Percentiles rank a stretch among this genome's conserved stretches.
phyloP scores from a whole-genome alignment of 2,888 invertebrate species.

The Eucera pruinosa region DNA sequence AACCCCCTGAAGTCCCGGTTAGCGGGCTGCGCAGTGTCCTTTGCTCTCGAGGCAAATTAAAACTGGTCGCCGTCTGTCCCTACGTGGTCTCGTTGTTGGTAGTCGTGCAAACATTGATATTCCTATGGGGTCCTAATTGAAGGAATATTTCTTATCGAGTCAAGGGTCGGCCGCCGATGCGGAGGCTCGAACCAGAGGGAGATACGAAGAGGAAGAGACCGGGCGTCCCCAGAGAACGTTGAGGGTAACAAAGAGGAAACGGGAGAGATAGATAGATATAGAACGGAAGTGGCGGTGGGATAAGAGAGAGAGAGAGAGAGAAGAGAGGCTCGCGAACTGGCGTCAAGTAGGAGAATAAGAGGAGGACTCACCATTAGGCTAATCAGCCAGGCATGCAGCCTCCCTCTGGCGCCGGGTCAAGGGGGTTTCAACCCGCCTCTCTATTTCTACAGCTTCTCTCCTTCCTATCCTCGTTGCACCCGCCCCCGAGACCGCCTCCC shows the following conservation, averaged over 20 bases:
- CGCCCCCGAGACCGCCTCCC: slow-evolving; percentile 55
- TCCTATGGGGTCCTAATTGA: slow-evolving; percentile 76
- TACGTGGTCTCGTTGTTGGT: slow-evolving; percentile 36
- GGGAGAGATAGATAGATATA: slow-evolving; percentile 28
- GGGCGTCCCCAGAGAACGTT: slow-evolving; percentile 47
- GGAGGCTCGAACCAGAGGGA: slow-evolving; percentile 49
- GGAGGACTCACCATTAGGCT: slow-evolving; percentile 83
- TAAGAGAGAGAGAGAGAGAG: slow-evolving; percentile 62
- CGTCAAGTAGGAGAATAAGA: slow-evolving; percentile 81
- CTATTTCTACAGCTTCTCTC: slow-evolving; percentile 71
- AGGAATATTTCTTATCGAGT: slow-evolving; percentile 79
- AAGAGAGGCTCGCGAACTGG: slow-evolving; percentile 79
- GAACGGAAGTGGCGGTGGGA: slow-evolving; percentile 43
- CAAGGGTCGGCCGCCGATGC: slow-evolving; percentile 69
- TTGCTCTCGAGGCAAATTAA: slow-evolving; percentile 44
- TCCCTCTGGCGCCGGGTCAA: slow-evolving; percentile 78
- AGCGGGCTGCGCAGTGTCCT: slow-evolving; percentile 20
- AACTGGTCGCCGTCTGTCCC: slow-evolving; percentile 17
- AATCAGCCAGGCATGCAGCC: slow-evolving; percentile 81
- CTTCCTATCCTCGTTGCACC: slow-evolving; percentile 57
- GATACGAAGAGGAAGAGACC: slow-evolving; percentile 53
- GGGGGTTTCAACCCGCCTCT: slow-evolving; percentile 77
- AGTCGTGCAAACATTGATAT: slow-evolving; percentile 72
- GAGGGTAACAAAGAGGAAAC: slow-evolving; percentile 20
- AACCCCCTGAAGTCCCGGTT: not conserved